Conservation (phyloP, 2,113 vertebrate genomes). For the Cairina moschata region DNA sequence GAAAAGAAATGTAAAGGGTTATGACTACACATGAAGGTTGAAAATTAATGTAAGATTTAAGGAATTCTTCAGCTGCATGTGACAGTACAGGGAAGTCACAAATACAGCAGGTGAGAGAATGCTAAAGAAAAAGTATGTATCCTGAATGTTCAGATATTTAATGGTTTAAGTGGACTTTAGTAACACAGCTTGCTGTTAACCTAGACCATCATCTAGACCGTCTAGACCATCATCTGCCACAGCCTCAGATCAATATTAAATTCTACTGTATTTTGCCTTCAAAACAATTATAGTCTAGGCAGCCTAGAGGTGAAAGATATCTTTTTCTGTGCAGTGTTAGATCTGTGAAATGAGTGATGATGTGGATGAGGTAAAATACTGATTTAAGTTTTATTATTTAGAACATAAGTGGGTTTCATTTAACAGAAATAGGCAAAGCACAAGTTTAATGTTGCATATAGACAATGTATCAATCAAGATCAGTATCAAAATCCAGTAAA, state of each 20-base stretch:
- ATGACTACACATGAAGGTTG: neutral
- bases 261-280: conserved; percentile 26
- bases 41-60: conserved; percentile 42
- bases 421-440: conserved; percentile 47
- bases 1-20: neutral
- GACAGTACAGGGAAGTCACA: neutral
- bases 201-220: neutral
- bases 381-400: conserved; percentile 35
- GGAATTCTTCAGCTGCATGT: neutral
- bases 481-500: conserved; percentile 4
- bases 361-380: conserved; percentile 23
- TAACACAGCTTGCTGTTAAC: neutral
- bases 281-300: neutral
- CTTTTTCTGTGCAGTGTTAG: neutral
- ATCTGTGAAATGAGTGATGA: neutral
- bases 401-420: conserved; percentile 44
- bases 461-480: conserved; percentile 64
- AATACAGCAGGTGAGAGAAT: neutral
- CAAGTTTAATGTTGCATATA: conserved; percentile 31
- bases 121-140: neutral
- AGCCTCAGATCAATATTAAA: conserved; percentile 16
- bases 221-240: neutral
- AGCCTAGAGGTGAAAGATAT: neutral
- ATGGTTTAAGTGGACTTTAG: neutral
- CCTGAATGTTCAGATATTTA: neutral